Base-by-base conservation (phyloP, 2,797 vertebrate species). In the Squalus acanthias region DNA sequence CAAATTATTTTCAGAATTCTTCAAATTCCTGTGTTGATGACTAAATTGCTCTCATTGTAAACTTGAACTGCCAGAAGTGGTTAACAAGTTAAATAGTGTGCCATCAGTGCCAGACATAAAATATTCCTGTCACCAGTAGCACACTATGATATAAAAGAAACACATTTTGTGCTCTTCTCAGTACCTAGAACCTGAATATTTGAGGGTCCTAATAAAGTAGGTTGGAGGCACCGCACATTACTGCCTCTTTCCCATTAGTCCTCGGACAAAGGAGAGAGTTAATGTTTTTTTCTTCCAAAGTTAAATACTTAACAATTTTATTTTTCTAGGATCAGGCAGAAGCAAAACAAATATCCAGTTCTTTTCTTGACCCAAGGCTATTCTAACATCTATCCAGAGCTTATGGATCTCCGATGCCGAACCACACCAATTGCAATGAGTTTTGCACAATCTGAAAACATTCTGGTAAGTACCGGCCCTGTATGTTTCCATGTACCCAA, bases 281-380 rank as follows among this genome's bases (percentile, higher is more conserved):
- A 70, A 53, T 88, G 6, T 65, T 92, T 20, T 26, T 33, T 95
- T 74, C 12, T 95, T 70, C 33, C n/a, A 70, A 26, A n/a, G 22
- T 50, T 74, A 95, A 76, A 76, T 76, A 2, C 50, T 95, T 50
- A 53, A 13, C 12, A 29, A 33, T 74, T 72, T 96, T 72, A 96
- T 70, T 95, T 60, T 85, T 96, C 20, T 97, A 99, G 99, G 99
- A 98, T 99, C 96, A 98, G 99, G 10, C 98, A 98, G 4, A 99
- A 99, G 97, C 99, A 99, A 96, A 99, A 99, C 98, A 99, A 99
- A 97, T 99, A 99, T 96, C 99, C 99, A 53, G 99, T 99, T 97
- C 98, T 99, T 91, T 99, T 99, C 97, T 98, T 99, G 96, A 99
- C 99, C 96, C 99, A 99, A 98, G 99, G 99, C 76, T 98, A 99